Base-by-base conservation (phyloP, 2,888 invertebrate species). In the Eupeodes luniger region DNA sequence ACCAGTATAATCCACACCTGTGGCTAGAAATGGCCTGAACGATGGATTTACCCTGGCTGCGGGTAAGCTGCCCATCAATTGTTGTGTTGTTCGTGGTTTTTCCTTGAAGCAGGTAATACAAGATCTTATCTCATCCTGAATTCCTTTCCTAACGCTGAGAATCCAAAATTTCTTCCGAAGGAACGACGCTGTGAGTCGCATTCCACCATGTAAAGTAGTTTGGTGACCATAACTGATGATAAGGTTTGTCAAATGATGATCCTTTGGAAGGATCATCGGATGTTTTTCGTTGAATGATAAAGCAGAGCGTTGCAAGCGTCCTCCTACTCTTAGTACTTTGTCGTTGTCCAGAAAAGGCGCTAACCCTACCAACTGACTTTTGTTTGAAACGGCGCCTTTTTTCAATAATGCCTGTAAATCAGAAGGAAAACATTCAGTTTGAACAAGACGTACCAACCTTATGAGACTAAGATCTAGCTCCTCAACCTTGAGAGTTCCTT, bases 51-150 rank as follows among this genome's bases (percentile, higher is more conserved):
- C 19, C 19, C 19, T 85, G n/a, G 75, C 66, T 34, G 27, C 27
- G 4, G 81, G 83, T 44, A 86, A 62, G 53, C 78, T 55, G 10
- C 85, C 83, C 83, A 89, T 89, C 2, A 89, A 40, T 69, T 89
- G 89, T 27, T 62, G n/a, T n/a, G n/a, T 27, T 4, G 53, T 34
- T 66, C 81, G 66, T 12, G 80, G 77, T 7, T 69, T 82, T 51
- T 74, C 19, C 4, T 77, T 76, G 49, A 85, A 89, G 55, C 82
- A 76, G 40, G 36, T 70, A 55, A 55, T 9, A 70, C 70, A 70
- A n/a, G 40, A 1, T 34, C 40, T 55, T 12, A 70, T 70, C n/a
- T 16, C 70, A 7, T 36, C 16, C 12, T 53, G 70, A 53, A 70
- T 40, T 70, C 14, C 36, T 16, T 36, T 36, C 27, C 70, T 34